A percentile compares a stretch with the other conserved stretches of the same genome.
Conservation (phyloP, 2,797 vertebrate species). For the Loriculus beryllinus region DNA sequence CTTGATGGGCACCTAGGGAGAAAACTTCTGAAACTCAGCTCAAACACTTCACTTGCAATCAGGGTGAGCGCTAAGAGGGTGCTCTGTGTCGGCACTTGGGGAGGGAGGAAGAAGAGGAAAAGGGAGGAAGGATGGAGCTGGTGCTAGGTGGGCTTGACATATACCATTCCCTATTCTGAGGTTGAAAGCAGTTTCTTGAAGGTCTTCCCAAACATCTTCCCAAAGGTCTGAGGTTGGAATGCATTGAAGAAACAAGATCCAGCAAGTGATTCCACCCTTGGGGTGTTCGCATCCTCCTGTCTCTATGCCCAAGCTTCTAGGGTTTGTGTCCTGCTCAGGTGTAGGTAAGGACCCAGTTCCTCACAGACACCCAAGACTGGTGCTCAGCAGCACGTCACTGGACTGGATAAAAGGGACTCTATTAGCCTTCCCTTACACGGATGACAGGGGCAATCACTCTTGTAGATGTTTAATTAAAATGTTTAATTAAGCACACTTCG, state of each 20-base stretch:
- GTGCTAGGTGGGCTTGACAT: background rate
- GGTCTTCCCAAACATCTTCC: background rate
- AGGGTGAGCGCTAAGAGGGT: background rate
- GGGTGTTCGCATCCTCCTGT: background rate
- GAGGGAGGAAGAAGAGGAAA: background rate
- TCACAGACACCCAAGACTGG: background rate
- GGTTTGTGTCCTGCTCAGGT: background rate
- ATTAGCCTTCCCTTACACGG: slow-evolving; percentile 65
- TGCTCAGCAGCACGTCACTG: background rate
- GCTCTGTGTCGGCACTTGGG: background rate
- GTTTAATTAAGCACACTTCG: slow-evolving; percentile 74
- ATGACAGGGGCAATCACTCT: slow-evolving; percentile 71
- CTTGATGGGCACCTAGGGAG: slow-evolving; percentile 23
- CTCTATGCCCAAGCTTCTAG: background rate
- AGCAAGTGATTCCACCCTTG: rapidly evolving
- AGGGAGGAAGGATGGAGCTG: background rate
- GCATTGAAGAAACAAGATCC: background rate
- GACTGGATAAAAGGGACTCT: slow-evolving; percentile 45
- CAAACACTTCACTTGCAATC: slow-evolving; percentile 28
- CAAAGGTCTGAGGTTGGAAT: background rate
- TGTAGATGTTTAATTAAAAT: slow-evolving; percentile 77
- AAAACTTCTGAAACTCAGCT: slow-evolving; percentile 36
- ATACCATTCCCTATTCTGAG: rapidly evolving
- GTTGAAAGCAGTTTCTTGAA: background rate
- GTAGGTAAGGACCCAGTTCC: background rate